phyloP scores from a whole-genome alignment of 2,888 invertebrate genomes.

The Lasioglossum morio region DNA sequence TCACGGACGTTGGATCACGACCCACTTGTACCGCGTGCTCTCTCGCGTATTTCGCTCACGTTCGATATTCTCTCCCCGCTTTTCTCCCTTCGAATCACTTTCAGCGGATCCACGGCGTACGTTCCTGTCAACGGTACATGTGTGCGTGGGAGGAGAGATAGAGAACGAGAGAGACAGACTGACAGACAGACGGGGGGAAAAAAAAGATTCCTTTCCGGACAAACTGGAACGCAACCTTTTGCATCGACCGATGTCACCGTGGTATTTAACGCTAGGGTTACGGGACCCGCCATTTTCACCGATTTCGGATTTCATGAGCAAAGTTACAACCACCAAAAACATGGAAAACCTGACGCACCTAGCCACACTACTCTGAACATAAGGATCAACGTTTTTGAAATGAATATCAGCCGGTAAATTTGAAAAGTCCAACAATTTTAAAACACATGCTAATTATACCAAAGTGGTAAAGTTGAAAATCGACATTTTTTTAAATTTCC shows the following conservation, averaged over 20 bases:
- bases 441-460: too few species aligned
- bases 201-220: neutral
- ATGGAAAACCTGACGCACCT: too few species aligned
- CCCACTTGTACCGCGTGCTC: constrained; percentile 27
- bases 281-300: too few species aligned
- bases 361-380: too few species aligned
- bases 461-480: too few species aligned
- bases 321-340: too few species aligned
- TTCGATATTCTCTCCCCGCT: constrained; percentile 33
- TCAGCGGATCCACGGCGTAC: constrained; percentile 38
- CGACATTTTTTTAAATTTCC: too few species aligned
- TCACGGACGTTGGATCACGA: constrained; percentile 56
- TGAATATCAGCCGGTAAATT: too few species aligned
- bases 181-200: neutral
- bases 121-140: neutral
- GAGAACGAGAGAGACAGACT: neutral
- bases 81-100: constrained; percentile 34
- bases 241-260: constrained; percentile 12
- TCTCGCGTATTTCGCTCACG: constrained; percentile 62
- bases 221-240: constrained; percentile 19
- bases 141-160: neutral
- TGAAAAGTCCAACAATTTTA: too few species aligned
- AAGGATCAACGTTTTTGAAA: too few species aligned
- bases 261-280: neutral
- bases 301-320: too few species aligned